Evolutionary conservation across 1,140 invertebrate species (phyloP).

Genomic region (Paramacrobiotus metropolitanus): DNA sequence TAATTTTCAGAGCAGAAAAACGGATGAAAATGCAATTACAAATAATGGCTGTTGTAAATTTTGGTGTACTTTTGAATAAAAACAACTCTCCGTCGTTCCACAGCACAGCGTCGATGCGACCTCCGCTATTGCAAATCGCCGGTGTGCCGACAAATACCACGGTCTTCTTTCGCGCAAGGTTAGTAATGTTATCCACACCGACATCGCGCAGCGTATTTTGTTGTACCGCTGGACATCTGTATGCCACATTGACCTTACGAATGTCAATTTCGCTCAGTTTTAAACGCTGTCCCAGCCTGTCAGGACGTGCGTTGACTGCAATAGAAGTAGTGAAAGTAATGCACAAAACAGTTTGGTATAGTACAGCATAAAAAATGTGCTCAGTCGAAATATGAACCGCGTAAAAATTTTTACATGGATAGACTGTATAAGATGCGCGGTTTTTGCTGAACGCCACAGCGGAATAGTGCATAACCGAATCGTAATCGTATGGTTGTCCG

Average conservation of each 20-base stretch:
- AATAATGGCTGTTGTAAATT: not conserved
- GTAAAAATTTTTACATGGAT: too few species aligned
- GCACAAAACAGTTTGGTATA: too few species aligned
- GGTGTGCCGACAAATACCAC: not conserved
- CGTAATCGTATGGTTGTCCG: constrained; percentile 28
- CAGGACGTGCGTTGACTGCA: constrained; percentile 8
- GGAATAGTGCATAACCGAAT: constrained; percentile 27
- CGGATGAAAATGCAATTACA: not conserved
- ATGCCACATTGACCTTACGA: constrained; percentile 27
- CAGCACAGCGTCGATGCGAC: not conserved
- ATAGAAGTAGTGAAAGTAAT: too few species aligned
- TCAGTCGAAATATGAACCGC: too few species aligned
- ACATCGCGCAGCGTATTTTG: constrained; percentile 4
- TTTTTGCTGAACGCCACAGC: constrained; percentile 23
- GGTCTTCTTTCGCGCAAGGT: not conserved
- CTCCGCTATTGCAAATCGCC: not conserved
- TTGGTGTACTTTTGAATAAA: constrained; percentile 1
- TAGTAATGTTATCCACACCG: constrained; percentile 6
- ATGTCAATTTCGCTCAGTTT: constrained; percentile 26
- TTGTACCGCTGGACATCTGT: constrained; percentile 19
- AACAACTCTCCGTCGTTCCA: not conserved
- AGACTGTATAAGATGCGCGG: constrained; percentile 21
- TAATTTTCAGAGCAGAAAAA: not conserved
- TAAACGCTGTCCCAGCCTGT: constrained; percentile 23
- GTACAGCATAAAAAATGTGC: too few species aligned